Percentiles rank a stretch among this genome's conserved stretches.
These are phyloP conservation scores for Poeciliopsis gracilis DNA, from an alignment of 2,797 vertebrate species.

Conservation along the genomic window DNA sequence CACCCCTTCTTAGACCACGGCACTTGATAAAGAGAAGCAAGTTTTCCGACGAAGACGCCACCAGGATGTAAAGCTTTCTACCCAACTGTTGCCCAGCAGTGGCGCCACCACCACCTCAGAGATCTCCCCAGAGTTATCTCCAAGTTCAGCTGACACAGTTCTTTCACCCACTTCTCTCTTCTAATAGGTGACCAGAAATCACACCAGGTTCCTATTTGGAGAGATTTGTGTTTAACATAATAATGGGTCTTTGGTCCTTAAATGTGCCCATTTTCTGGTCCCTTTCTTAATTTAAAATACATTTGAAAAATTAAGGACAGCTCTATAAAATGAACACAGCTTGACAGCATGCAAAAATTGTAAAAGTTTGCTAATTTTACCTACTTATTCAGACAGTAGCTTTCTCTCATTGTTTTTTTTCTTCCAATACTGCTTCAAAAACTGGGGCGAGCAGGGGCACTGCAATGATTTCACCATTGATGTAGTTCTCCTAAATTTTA, in stretches of 20 bases:
- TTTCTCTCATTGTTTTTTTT: not conserved
- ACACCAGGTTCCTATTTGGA: not conserved
- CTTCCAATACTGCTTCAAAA: not conserved
- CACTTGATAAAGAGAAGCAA: conserved; percentile 99
- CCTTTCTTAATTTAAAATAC: conserved; percentile 16
- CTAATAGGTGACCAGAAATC: conserved; percentile 73
- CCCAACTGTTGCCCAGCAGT: conserved; percentile 73
- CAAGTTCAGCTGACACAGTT: conserved; percentile 91
- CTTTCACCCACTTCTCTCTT: conserved; percentile 96
- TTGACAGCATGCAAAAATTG: conserved; percentile 36
- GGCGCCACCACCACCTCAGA: conserved; percentile 75
- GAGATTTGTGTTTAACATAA: conserved; percentile 11
- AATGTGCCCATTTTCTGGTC: not conserved
- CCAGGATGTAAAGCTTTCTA: conserved; percentile 89
- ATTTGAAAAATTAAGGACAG: not conserved
- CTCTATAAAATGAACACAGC: conserved; percentile 16
- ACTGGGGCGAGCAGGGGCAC: not conserved
- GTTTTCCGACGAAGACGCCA: conserved; percentile 97
- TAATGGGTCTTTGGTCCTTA: conserved; percentile 16
- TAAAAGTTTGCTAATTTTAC: not conserved
- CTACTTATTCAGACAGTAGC: not conserved
- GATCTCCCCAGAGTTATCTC: conserved; percentile 88
- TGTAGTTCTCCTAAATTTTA: not conserved
- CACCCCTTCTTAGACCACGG: conserved; percentile 90
- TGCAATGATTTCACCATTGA: not conserved